Evolutionary conservation across 2,888 invertebrate genomes (phyloP).

Genomic region (Brassicogethes aeneus): DNA sequence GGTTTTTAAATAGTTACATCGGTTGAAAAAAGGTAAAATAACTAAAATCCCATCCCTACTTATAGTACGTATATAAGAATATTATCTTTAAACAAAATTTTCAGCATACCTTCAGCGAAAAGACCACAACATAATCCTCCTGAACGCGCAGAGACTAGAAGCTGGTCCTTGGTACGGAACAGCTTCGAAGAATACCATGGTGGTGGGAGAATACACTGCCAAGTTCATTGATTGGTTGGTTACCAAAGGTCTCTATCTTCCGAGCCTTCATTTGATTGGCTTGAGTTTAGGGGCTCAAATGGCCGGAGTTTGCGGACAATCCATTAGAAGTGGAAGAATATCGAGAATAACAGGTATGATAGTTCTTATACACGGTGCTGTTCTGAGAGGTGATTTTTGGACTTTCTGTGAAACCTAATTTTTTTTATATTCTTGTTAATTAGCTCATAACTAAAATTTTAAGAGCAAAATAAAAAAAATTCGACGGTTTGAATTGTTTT

Average conservation of each 20-base stretch:
- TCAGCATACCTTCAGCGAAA: slow-evolving; percentile 50
- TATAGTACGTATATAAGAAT: too few species aligned
- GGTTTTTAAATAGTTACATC: too few species aligned
- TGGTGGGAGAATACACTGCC: slow-evolving; percentile 51
- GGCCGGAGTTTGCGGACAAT: slow-evolving; percentile 53
- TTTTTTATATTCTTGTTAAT: too few species aligned
- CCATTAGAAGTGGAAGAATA: slow-evolving; percentile 46
- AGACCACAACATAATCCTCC: slow-evolving; percentile 50
- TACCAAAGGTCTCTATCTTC: slow-evolving; percentile 46
- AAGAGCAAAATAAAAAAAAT: too few species aligned
- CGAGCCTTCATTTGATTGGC: slow-evolving; percentile 50
- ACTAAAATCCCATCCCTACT: too few species aligned
- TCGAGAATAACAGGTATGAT: slow-evolving; percentile 49
- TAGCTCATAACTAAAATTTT: too few species aligned
- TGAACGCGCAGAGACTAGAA: slow-evolving; percentile 49
- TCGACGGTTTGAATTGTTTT: too few species aligned
- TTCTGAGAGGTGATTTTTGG: too few species aligned
- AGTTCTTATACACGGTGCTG: neutral
- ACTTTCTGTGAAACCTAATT: too few species aligned
- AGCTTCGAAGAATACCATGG: slow-evolving; percentile 49
- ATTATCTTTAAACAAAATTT: too few species aligned
- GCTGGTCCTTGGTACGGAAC: slow-evolving; percentile 57
- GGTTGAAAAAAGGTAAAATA: too few species aligned
- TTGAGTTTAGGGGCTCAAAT: slow-evolving; percentile 57
- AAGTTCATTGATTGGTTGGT: slow-evolving; percentile 52